Base-by-base conservation (phyloP, 2,888 invertebrate genomes). In the Schizotus pectinicornis region DNA sequence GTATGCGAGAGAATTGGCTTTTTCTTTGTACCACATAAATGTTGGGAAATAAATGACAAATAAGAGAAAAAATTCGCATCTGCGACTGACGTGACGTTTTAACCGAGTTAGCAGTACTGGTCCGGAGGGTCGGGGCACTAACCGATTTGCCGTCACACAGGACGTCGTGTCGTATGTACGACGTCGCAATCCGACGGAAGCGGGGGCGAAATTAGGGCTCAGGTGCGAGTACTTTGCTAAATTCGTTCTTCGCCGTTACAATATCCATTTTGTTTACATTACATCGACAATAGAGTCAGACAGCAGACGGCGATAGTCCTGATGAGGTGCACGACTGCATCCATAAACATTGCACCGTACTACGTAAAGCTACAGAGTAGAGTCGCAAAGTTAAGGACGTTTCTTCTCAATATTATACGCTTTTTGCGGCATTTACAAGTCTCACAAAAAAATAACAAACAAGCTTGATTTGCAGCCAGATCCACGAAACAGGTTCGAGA, bases 221-320 rank as follows among this genome's bases (percentile, higher is more conserved):
- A 72, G 71, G 72, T 73, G 73, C 60, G 46, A 49, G 64, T 69
- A 68, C 72, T 71, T 69, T 63, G 60, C 63, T 68, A 74, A 74
- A 74, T 73, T 72, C 68, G 69, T 72, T 73, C 65, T 63, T 60
- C 62, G 64, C 70, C 63, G 69, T 73, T 72, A 73, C 71, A 69
- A 70, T 70, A 70, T 67, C 70, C 69, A 71, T 71, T 72, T 69
- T 67, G 67, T 68, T 68, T 65, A 61, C 67, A 70, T 68, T 70
- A 71, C 57, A 58, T 57, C 50, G 56, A 62, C 66, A 69, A 66
- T 68, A 62, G 66, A 69, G 66, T 70, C 69, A 68, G 64, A 65
- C 66, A 63, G 59, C 65, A 50, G 30, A 36, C 51, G 32, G 13
- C 41, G 22, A 22, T 22, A 2, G 22, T 5, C 22, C 2, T 2